Evolutionary conservation across 1,140 invertebrate genomes (phyloP), one percentile per base, ranked within the genome.

Genomic region (Zaprionus lachaisei): DNA sequence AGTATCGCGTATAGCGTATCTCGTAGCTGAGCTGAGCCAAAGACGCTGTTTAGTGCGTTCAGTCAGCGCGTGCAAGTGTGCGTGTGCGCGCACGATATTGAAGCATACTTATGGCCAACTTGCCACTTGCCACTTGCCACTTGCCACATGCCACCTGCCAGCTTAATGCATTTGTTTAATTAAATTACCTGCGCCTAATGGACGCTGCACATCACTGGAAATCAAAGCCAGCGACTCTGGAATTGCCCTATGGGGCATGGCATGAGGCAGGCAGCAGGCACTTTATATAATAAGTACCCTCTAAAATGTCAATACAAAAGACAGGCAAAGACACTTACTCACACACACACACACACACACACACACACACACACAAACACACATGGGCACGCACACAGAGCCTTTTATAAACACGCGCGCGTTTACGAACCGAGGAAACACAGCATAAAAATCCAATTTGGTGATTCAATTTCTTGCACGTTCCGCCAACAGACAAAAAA

Each of bases 211-310:
- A 58, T 51, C 7, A 49, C 37, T 44, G 9, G 24, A 83, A 72
- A 73, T 83, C 80, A 57, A 58, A 44, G 24, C 54, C 49, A 57
- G 20, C 62, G 58, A 70, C 55, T 81, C 72, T 49, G 64, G 68
- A 68, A 72, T 74, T 83, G 65, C 67, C 51, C 69, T 72, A 83
- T 77, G 54, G 41, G 41, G 6, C n/a, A 9, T 9, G 41, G 7
- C 41, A 47, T 34, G 31, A 34, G 31, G 9, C 31, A 34, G 31
- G 41, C 41, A 47, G 58, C 37, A 37, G 67, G 57, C 69, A 81
- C 66, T 89, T 89, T 89, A 89, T 89, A 89, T 89, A 89, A 89
- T 89, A 89, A 84, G 81, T 76, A 83, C 56, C 51, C 56, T 72
- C 26, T 17, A 71, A 26, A 51, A 47, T 57, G 74, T n/a, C 69